phyloP scores from a whole-genome alignment of 2,888 invertebrate genomes.

The Agrochola lychnidis region DNA sequence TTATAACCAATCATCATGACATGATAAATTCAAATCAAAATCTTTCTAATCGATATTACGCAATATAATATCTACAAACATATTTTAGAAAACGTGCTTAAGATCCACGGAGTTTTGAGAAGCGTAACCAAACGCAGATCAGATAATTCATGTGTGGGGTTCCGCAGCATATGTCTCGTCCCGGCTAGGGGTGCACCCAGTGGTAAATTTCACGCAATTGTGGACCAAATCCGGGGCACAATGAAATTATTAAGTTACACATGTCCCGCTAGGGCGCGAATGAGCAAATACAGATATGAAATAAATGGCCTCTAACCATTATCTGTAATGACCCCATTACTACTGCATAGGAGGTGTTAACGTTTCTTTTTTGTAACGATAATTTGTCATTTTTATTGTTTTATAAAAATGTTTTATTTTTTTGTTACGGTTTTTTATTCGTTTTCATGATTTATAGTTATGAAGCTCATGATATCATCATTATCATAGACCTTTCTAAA shows the following conservation, averaged over 20 bases:
- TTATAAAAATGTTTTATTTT: constrained; percentile 37
- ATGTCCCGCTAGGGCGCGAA: constrained; percentile 78
- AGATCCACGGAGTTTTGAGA: constrained; percentile 22
- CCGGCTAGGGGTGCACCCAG: constrained; percentile 72
- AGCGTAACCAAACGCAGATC: constrained; percentile 49
- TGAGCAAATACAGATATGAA: constrained; percentile 88
- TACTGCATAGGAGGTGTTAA: constrained; percentile 74
- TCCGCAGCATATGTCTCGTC: constrained; percentile 75
- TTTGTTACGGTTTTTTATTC: constrained; percentile 25
- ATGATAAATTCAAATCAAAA: neutral
- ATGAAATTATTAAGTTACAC: constrained; percentile 85
- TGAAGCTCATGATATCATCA: neutral
- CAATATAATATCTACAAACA: neutral
- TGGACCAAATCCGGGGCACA: constrained; percentile 80
- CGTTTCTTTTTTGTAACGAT: constrained; percentile 66
- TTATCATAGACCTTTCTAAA: neutral
- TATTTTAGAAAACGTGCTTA: neutral
- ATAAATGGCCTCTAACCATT: constrained; percentile 82
- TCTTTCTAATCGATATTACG: neutral
- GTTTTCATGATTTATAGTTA: constrained; percentile 19
- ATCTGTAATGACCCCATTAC: constrained; percentile 81
- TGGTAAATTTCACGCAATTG: constrained; percentile 87
- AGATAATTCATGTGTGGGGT: constrained; percentile 66
- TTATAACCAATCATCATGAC: neutral
- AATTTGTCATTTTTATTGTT: constrained; percentile 69